Base-by-base conservation (phyloP, 2,113 vertebrate species). In the Oxyruncus cristatus region DNA sequence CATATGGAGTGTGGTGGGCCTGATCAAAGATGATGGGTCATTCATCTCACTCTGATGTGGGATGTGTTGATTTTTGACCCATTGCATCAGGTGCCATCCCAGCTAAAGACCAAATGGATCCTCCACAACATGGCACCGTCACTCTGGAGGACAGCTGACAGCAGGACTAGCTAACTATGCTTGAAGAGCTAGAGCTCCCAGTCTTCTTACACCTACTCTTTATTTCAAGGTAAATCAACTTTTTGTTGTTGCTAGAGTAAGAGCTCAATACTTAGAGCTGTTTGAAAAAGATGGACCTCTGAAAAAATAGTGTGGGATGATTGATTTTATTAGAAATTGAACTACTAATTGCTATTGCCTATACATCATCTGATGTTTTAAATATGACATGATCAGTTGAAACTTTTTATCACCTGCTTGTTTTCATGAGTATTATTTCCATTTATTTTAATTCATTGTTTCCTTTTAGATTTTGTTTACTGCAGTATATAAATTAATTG, bases 191-290 rank as follows among this genome's bases (percentile, higher is more conserved):
- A 95, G 49, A 89, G 12, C n/a, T 96, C 39, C 30, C 76, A 67
- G 50, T 71, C 88, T 92, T 75, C 88, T 95, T 78, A 85, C 65
- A 83, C 23, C 63, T 89, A 65, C 50, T 90, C 56, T 90, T 80
- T 88, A 39, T 90, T 68, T 56, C 74, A 89, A 95, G 93, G 94
- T 96, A 95, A 95, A 95, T 81, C 30, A 76, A 35, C 46, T 84
- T 85, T 85, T 94, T 93, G 30, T 73, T 70, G 22, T 85, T 93
- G 71, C n/a, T 89, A 53, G 67, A 70, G 26, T 81, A 65, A 84
- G 30, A 75, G 37, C 14, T 75, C 56, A 53, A 24, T 84, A 35
- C 52, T 86, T 82, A 49, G 68, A 84, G 14, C 11, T 79, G 12
- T 75, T 75, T 80, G 52, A 63, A 87, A 84, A 28, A 59, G 28